Evolutionary conservation across 2,797 vertebrate species (phyloP), one percentile per base, ranked within the genome.

Genomic region (Pantherophis alleghaniensis): DNA sequence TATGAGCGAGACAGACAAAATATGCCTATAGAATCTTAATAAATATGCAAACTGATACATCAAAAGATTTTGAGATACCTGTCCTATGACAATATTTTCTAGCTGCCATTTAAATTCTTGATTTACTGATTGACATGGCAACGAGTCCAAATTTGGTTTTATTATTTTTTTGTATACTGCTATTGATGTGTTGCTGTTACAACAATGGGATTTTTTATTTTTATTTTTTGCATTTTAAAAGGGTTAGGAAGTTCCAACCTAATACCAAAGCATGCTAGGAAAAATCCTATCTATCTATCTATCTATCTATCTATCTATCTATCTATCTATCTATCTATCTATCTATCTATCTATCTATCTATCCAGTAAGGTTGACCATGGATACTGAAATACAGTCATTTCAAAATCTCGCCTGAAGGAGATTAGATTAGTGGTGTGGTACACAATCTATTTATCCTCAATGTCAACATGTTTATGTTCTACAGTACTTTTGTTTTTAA

Each of bases 401-500:
- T 42, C 94, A 92, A 26, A 92, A 88, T 83, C 51, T 37, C 47
- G 2, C 88, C 28, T 32, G 28, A 20, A 59, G 86, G 87, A 26
- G 47, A 5, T 28, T 59, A 53, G 87, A 16, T 90, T 11, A 56
- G 28, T 93, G 32, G 86, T 10, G 18, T 87, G 7, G 57, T n/a
- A 86, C 90, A 55, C 66, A 90, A 56, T 2, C 1, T 2, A 66
- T 32, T 92, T 92, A 94, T 32, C 95, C 42, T 94, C 24, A 92
- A 91, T 32, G 90, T 94, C 93, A 92, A 86, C 86, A 90, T 94
- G 79, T 93, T 55, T 56, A 1, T 93, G 86, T 95, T 94, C 94
- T 0, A 0, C 55, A 92, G 90, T 5, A 59, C 95, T 93, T 92
- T 90, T 96, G 88, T 93, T 97, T 97, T 95, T 96, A 95, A 97